These are phyloP conservation scores for Jacana jacana DNA, from an alignment of 2,113 vertebrate genomes.

Conservation along the genomic window DNA sequence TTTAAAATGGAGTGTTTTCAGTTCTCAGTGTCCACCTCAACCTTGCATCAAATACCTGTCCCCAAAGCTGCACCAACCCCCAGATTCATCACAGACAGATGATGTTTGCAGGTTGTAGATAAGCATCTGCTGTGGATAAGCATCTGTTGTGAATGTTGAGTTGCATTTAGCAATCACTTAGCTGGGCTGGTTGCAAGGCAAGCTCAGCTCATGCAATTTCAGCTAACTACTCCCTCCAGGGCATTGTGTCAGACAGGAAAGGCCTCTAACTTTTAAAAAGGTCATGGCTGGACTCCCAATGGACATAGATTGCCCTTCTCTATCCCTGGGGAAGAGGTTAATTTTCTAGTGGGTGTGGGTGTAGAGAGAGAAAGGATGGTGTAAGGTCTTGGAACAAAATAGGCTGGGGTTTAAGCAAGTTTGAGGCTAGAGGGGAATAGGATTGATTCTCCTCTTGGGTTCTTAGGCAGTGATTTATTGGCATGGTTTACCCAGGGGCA, in stretches of 20 bases:
- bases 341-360: not conserved
- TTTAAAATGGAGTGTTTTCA: not conserved
- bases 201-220: slow-evolving; percentile 1
- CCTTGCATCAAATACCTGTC: not conserved
- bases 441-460: not conserved
- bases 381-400: slow-evolving; percentile 53
- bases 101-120: not conserved
- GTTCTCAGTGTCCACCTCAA: not conserved
- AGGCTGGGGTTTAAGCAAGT: slow-evolving; percentile 19
- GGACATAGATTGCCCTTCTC: slow-evolving; percentile 1
- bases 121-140: not conserved
- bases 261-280: slow-evolving; percentile 17
- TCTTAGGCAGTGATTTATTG: not conserved
- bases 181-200: not conserved
- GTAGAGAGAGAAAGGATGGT: slow-evolving; percentile 5
- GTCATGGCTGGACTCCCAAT: not conserved
- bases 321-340: slow-evolving; percentile 33
- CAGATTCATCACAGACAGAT: not conserved
- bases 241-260: slow-evolving; percentile 52
- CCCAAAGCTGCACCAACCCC: not conserved
- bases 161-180: slow-evolving; percentile 24
- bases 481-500: not conserved
- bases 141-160: not conserved
- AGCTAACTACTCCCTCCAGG: not conserved
- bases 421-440: slow-evolving; percentile 33